Base-by-base conservation (phyloP, 2,797 vertebrate species). In the Novumbra hubbsi region DNA sequence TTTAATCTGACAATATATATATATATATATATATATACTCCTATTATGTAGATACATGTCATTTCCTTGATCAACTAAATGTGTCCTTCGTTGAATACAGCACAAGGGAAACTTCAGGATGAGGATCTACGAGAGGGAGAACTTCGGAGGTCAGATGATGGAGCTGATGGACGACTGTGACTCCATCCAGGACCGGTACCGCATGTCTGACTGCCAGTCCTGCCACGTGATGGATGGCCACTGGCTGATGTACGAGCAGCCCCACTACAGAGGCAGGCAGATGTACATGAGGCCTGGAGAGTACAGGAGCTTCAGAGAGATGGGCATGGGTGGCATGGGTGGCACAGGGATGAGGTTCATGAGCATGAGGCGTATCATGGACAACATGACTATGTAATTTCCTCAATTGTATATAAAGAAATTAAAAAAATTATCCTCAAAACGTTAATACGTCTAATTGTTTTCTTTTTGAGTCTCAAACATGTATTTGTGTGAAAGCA, bases 201-300 rank as follows among this genome's bases (percentile, higher is more conserved):
- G 55, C n/a, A 75, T 75, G 76, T 73, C 76, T 0, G 75, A 70
- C 55, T 83, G 78, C 73, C 74, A 77, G 72, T 84, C 85, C 73
- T 86, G 83, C 66, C 73, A 77, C 24, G 79, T 86, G 64, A 77
- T 81, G 80, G 84, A 83, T 1, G 84, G 84, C 65, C 76, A 83
- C 75, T 86, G 84, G 83, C 72, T 85, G 32, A 69, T 78, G 77
- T 85, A 85, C 16, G 84, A 85, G 49, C 81, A 83, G 57, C 74
- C 84, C 62, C 63, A 81, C 49, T 86, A 72, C 78, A 81, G 63
- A 66, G 84, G 82, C 71, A 84, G 45, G 41, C 77, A 74, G 80
- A 75, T 68, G 77, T 81, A 84, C 80, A 76, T 84, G 67, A 74
- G 74, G 48, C 84, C 78, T 19, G 80, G 84, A 76, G 84, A 86